These are phyloP conservation scores for Pygoscelis antarcticus DNA, from an alignment of 2,113 vertebrate species.

Conservation along the genomic window DNA sequence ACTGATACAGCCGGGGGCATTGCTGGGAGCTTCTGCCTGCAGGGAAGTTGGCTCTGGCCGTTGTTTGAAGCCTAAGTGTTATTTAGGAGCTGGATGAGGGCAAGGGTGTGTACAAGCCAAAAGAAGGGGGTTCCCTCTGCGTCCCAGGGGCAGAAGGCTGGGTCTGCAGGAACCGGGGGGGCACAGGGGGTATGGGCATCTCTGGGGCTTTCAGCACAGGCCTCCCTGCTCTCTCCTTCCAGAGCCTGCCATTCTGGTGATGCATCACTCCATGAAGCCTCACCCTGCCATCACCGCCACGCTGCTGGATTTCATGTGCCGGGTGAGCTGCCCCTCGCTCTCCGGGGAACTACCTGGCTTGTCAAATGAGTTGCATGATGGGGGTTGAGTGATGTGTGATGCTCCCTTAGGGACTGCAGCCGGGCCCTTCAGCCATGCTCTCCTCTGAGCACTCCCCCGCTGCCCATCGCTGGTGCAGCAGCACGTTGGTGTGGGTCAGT, in stretches of 20 bases:
- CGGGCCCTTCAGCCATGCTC: fast-evolving
- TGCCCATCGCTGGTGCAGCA: background rate
- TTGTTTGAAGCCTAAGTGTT: background rate
- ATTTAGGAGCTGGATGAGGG: background rate
- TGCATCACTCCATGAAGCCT: slow-evolving; percentile 99
- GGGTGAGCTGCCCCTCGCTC: slow-evolving; percentile 73
- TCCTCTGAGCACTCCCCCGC: fast-evolving
- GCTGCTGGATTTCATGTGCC: slow-evolving; percentile 96
- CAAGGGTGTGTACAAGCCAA: background rate
- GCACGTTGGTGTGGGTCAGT: fast-evolving
- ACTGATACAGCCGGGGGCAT: background rate
- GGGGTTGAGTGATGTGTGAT: fast-evolving
- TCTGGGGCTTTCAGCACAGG: background rate
- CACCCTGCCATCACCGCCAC: slow-evolving; percentile 98
- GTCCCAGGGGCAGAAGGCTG: background rate
- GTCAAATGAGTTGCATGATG: fast-evolving
- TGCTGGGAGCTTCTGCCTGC: background rate
- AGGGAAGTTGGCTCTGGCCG: background rate
- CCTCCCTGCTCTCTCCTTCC: background rate
- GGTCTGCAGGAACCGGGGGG: background rate
- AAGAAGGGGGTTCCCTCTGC: background rate
- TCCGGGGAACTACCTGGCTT: background rate
- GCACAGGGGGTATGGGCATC: fast-evolving
- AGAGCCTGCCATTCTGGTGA: slow-evolving; percentile 97
- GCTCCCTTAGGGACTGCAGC: background rate